Conservation (phyloP, 1,140 invertebrate species). For the Conopomorpha cramerella region DNA sequence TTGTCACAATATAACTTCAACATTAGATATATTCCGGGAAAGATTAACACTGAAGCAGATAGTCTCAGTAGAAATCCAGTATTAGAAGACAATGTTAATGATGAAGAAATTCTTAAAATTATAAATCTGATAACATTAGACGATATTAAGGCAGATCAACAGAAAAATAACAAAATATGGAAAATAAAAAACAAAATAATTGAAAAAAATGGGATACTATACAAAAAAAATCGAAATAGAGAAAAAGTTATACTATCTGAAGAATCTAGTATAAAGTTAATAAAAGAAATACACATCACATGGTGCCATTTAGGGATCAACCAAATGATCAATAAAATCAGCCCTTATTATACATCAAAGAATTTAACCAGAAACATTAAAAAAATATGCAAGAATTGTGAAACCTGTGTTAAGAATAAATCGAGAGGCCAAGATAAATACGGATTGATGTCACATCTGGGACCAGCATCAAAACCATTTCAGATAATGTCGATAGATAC, state of each 20-base stretch:
- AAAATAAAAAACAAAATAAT: too few relatives aligned
- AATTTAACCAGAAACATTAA: constrained; percentile 6
- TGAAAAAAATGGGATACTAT: constrained; percentile 1
- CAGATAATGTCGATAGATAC: constrained; percentile 7
- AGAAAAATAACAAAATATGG: neutral
- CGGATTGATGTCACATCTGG: constrained; percentile 20
- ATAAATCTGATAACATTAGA: neutral
- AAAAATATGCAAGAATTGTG: constrained; percentile 8
- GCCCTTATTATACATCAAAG: constrained; percentile 4
- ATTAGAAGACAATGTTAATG: neutral
- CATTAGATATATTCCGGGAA: neutral
- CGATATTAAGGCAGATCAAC: neutral
- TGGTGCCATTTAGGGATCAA: constrained; percentile 5
- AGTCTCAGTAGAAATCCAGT: neutral
- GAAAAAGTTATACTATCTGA: constrained; percentile 7
- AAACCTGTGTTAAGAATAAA: constrained; percentile 14
- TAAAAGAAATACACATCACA: constrained; percentile 3
- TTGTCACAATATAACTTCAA: too few relatives aligned
- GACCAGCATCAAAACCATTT: too few relatives aligned
- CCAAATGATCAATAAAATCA: constrained; percentile 7
- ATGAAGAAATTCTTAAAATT: neutral
- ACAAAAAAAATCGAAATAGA: neutral
- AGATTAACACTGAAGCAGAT: neutral
- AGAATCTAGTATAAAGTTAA: constrained; percentile 6
- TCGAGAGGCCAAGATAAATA: constrained; percentile 8